These are phyloP conservation scores for Andrena bicolor DNA, from an alignment of 2,888 invertebrate genomes.

Conservation along the genomic window DNA sequence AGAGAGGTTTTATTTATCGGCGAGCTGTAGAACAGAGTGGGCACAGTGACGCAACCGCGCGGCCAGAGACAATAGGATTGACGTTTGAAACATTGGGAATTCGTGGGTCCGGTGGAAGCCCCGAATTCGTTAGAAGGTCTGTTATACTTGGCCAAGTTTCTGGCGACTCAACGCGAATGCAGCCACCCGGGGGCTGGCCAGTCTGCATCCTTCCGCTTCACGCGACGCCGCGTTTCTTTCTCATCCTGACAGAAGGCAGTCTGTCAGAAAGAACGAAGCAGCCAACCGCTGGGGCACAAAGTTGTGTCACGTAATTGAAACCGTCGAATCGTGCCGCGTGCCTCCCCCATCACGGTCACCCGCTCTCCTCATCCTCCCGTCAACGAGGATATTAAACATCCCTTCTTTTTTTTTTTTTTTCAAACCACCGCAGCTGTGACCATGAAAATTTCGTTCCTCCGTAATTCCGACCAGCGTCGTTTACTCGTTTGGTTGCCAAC, in stretches of 20 bases:
- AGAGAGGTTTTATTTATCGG: neutral
- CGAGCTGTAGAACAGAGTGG: neutral
- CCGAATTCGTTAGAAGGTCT: neutral
- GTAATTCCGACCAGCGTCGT: neutral
- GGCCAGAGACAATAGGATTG: neutral
- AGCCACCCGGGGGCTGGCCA: slow-evolving; percentile 40
- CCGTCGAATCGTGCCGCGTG: slow-evolving; percentile 59
- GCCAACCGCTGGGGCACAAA: slow-evolving; percentile 56
- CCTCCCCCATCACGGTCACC: slow-evolving; percentile 2
- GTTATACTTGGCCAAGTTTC: slow-evolving; percentile 56
- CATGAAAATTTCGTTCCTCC: neutral
- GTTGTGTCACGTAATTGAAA: slow-evolving; percentile 72
- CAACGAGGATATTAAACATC: slow-evolving; percentile 58
- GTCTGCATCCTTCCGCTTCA: slow-evolving; percentile 72
- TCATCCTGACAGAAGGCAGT: slow-evolving; percentile 72
- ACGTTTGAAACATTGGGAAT: neutral
- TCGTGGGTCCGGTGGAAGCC: neutral
- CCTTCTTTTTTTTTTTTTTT: slow-evolving; percentile 1
- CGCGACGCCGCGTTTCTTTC: slow-evolving; percentile 75
- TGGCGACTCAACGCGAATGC: slow-evolving; percentile 53
- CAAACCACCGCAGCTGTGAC: slow-evolving; percentile 17
- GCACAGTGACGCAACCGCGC: neutral
- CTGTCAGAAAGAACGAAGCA: slow-evolving; percentile 61
- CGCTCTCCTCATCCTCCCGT: slow-evolving; percentile 21
- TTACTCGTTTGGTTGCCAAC: neutral